phyloP scores from a whole-genome alignment of 2,113 vertebrate genomes.

The Platysteira castanea region DNA sequence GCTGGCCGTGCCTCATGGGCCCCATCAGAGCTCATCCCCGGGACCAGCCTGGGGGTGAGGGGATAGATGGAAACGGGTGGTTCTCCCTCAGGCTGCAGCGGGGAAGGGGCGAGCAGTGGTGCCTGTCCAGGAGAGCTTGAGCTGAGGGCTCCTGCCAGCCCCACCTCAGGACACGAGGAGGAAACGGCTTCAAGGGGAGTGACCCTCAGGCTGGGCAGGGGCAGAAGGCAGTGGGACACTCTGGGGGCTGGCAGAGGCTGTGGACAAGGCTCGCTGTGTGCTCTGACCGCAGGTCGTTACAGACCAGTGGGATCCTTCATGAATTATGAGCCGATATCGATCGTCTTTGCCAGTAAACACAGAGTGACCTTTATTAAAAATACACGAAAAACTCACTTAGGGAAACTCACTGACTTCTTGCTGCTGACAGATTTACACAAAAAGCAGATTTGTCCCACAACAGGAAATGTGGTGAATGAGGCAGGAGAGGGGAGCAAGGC shows the following conservation, averaged over 20 bases:
- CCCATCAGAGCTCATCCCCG: not conserved
- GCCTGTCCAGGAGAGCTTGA: not conserved
- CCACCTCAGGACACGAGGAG: rapidly evolving
- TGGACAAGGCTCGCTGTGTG: rapidly evolving
- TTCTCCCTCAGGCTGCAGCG: rapidly evolving
- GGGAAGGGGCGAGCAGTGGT: rapidly evolving
- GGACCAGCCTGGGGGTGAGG: rapidly evolving
- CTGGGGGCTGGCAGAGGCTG: not conserved
- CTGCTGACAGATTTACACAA: not conserved
- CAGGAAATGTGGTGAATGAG: not conserved
- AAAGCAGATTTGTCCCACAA: not conserved
- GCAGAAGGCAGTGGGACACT: not conserved
- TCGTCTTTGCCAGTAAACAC: conserved; percentile 58
- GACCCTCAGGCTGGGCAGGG: not conserved
- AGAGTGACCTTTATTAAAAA: conserved; percentile 66
- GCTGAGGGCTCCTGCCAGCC: not conserved
- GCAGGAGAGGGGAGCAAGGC: not conserved
- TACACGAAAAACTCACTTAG: conserved; percentile 52
- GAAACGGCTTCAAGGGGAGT: not conserved
- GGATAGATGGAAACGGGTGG: not conserved
- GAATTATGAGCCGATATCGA: conserved; percentile 61
- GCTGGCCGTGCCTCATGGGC: rapidly evolving
- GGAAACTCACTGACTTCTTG: not conserved
- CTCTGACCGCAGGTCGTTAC: not conserved
- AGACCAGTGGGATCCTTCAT: conserved; percentile 42